These are phyloP conservation scores for Chrysoperla carnea DNA, from an alignment of 1,140 invertebrate species.

Conservation along the genomic window DNA sequence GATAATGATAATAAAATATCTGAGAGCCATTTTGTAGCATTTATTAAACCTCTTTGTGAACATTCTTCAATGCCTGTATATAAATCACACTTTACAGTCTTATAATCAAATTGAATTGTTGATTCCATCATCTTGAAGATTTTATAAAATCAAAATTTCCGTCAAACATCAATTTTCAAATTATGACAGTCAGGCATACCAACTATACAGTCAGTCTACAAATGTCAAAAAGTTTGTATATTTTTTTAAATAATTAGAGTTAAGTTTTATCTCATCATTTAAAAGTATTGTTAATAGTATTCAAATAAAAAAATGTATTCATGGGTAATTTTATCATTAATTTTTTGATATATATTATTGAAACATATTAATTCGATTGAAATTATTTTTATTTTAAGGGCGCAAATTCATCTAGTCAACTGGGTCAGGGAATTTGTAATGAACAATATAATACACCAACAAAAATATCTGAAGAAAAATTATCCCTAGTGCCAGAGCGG, in stretches of 20 bases:
- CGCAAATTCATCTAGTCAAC: conserved; percentile 70
- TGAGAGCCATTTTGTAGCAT: conserved; percentile 68
- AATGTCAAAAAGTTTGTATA: too few relatives aligned
- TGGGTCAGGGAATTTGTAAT: conserved; percentile 43
- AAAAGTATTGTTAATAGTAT: too few relatives aligned
- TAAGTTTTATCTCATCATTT: too few relatives aligned
- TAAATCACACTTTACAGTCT: conserved; percentile 45
- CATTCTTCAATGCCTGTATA: conserved; percentile 46
- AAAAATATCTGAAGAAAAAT: conserved; percentile 24
- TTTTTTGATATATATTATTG: background rate
- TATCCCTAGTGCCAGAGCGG: conserved; percentile 22
- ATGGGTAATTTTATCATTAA: background rate
- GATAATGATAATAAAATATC: conserved; percentile 64
- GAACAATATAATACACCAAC: conserved; percentile 45
- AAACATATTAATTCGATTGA: background rate
- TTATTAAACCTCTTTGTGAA: conserved; percentile 44
- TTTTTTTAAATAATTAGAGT: too few relatives aligned
- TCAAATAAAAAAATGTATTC: background rate
- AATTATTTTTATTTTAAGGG: conserved; percentile 32
- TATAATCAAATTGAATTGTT: conserved; percentile 32
- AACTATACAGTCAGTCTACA: too few relatives aligned
- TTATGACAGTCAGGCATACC: too few relatives aligned
- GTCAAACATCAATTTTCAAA: too few relatives aligned
- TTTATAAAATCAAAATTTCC: too few relatives aligned
- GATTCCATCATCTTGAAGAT: conserved; percentile 16